Evolutionary conservation across 92 coral and sea anemone genomes (phyloP).

Genomic region (Actinernus sp.): DNA sequence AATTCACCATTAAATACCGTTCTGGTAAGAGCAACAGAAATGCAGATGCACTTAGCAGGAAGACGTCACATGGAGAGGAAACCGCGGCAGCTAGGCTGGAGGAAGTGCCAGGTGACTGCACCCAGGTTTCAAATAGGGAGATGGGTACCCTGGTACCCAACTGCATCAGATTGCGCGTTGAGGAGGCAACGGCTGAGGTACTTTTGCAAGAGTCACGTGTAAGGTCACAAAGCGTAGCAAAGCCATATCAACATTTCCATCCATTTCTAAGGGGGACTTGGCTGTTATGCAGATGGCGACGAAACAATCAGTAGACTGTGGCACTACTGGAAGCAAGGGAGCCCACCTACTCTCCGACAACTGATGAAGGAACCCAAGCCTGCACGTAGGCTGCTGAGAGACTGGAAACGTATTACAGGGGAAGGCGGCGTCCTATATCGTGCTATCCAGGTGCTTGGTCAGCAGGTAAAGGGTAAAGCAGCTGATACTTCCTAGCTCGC

Average conservation of each 20-base stretch:
- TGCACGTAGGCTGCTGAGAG: conserved; percentile 39
- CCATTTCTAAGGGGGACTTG: conserved; percentile 21
- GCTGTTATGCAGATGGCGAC: conserved; percentile 29
- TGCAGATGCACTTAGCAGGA: conserved; percentile 70
- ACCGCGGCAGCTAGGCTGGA: too few relatives aligned
- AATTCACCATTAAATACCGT: conserved; percentile 50
- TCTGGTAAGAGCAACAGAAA: conserved; percentile 51
- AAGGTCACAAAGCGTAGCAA: too few relatives aligned
- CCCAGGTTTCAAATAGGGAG: too few relatives aligned
- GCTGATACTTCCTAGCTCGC: conserved; percentile 52
- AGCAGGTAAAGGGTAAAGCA: conserved; percentile 42
- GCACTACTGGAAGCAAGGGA: conserved; percentile 42
- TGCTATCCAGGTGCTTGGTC: conserved; percentile 1
- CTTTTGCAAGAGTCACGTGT: too few relatives aligned
- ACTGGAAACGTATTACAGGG: conserved; percentile 48
- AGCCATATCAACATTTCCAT: too few relatives aligned
- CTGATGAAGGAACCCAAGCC: conserved; percentile 52
- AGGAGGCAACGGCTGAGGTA: too few relatives aligned
- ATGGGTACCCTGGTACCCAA: too few relatives aligned
- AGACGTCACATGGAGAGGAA: too few relatives aligned
- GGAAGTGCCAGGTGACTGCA: too few relatives aligned
- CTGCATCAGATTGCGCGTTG: too few relatives aligned
- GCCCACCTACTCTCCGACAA: conserved; percentile 60
- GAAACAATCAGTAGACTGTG: conserved; percentile 41
- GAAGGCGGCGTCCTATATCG: conserved; percentile 56